Evolutionary conservation across 2,888 invertebrate species (phyloP), one percentile per base, ranked within the genome.

Genomic region (Oithona nana): DNA sequence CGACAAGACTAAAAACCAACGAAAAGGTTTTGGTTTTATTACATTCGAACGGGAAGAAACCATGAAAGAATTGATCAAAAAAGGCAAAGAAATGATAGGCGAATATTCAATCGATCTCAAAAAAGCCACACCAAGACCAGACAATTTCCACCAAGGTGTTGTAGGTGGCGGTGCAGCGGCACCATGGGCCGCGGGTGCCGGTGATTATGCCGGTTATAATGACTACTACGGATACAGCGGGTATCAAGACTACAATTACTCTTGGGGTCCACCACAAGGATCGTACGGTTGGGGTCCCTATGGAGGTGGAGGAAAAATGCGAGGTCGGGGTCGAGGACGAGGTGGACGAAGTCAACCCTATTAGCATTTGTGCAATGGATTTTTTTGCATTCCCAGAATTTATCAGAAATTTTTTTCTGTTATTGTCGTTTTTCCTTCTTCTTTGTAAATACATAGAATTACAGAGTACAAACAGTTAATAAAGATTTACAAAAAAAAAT

Each of bases 1-100:
- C 71, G 94, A 95, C 74, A 93, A 93, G 76, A 84, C 86, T 73
- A 93, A 93, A 80, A 92, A 90, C 74, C 90, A 92, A 75, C 83
- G 93, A 70, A 88, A 94, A 78, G 89, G 88, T 65, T 95, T 94
- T 80, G 93, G 93, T 73, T 95, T 95, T 75, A 90, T 95, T 72
- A 94, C 94, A 68, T 95, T 93, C 71, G 93, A 94, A 73, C 87
- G 88, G 28, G 92, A 92, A 75, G 87, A 88, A 75, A 86, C 90
- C 63, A 92, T 92, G 31, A 88, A 88, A 71, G 89, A 90, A 73
- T 78, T 90, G 61, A 77, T 90, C 65, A 92, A 89, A 74, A 87
- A 86, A 61, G 86, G 90, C 16, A 92, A 92, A 75, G 57, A 28
- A 29, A 57, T 11, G n/a, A n/a, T 57, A 13, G 57, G 28, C 1